phyloP scores from a whole-genome alignment of 2,797 vertebrate species.

The Crypturellus tataupa region DNA sequence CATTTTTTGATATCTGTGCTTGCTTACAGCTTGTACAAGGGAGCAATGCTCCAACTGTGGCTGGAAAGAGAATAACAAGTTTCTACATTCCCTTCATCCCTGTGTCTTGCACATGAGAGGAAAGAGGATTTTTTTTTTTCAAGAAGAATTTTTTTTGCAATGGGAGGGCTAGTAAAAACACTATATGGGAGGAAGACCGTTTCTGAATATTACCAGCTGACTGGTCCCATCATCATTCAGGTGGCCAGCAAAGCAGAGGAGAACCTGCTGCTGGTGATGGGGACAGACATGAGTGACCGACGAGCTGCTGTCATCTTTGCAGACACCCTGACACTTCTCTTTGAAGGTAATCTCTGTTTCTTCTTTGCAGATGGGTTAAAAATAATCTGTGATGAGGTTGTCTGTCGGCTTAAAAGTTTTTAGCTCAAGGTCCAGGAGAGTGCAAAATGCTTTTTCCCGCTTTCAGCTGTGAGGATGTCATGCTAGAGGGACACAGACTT shows the following conservation, averaged over 20 bases:
- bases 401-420: not conserved
- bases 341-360: conserved; percentile 87
- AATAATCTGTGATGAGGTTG: not conserved
- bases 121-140: not conserved
- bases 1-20: not conserved
- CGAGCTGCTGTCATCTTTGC: conserved; percentile 93
- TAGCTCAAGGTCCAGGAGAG: not conserved
- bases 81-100: not conserved
- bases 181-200: not conserved
- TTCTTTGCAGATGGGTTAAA: not conserved
- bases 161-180: not conserved
- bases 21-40: not conserved
- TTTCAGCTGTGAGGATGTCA: not conserved
- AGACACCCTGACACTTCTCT: conserved; percentile 93
- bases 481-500: not conserved
- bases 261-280: conserved; percentile 91
- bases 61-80: not conserved
- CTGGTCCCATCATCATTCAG: conserved; percentile 74
- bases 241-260: conserved; percentile 94
- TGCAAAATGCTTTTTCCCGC: not conserved
- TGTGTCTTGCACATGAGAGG: not conserved
- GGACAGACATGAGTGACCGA: conserved; percentile 90
- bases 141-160: not conserved
- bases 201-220: not conserved
- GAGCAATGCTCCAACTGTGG: not conserved